Percentiles rank a stretch among this genome's conserved stretches.
phyloP scores from a whole-genome alignment of 1,140 invertebrate species.

The Bombus terrestris region DNA sequence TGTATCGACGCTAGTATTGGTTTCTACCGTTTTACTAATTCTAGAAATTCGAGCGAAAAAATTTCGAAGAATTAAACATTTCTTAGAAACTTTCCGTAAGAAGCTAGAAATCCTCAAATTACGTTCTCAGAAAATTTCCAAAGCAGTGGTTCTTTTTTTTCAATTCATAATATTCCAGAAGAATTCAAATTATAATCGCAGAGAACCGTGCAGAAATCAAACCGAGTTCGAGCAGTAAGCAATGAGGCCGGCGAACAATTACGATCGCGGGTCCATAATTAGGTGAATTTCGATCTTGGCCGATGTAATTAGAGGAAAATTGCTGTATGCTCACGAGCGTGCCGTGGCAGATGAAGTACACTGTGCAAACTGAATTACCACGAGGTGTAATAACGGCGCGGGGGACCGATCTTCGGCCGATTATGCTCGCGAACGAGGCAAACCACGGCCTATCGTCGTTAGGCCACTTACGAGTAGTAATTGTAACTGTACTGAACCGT shows the following conservation, averaged over 20 bases:
- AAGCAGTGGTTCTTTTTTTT: not conserved
- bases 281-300: constrained; percentile 58
- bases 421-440: constrained; percentile 46
- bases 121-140: too few species aligned
- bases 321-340: constrained; percentile 17
- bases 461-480: constrained; percentile 65
- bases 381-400: constrained; percentile 67
- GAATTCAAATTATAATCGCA: not conserved
- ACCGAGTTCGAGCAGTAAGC: not conserved
- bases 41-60: too few species aligned
- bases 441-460: constrained; percentile 21
- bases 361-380: constrained; percentile 75
- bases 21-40: not conserved
- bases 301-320: constrained; percentile 66
- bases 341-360: constrained; percentile 57
- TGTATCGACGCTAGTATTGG: too few species aligned
- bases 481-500: constrained; percentile 66
- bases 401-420: constrained; percentile 73
- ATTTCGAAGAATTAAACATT: too few species aligned
- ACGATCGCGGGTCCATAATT: constrained; percentile 37
- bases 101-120: too few species aligned
- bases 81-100: too few species aligned
- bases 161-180: not conserved
- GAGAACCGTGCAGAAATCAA: not conserved
- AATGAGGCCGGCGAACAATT: not conserved